Base-by-base conservation (phyloP, 2,113 vertebrate species). In the Pachypanchax playfairii region DNA sequence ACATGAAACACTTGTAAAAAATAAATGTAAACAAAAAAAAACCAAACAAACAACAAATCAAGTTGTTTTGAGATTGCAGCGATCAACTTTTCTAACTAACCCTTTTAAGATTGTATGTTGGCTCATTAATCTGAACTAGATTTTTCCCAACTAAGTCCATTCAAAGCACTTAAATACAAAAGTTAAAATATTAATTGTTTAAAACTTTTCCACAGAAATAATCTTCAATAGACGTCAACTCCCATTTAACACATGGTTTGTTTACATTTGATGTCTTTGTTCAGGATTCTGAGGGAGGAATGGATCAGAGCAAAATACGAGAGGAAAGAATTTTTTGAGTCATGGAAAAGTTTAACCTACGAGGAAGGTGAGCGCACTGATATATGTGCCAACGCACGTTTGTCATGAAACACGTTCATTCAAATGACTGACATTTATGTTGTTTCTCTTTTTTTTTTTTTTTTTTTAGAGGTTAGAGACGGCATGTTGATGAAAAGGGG, bases 301-400 rank as follows among this genome's bases (percentile, higher is more conserved):
- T 97, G 95, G 95, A 95, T 97, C 56, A 84, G 92, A 73, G 93
- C 94, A 17, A 97, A 96, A 77, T 97, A 96, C 0, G 93, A 96
- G 75, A 92, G 94, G 58, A 89, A 88, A 49, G 94, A 96, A 76
- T 97, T 97, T 80, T 85, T 28, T 0, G 65, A 90, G 14, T 85
- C 70, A 0, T 84, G 79, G 13, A 90, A 87, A 33, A 84, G 70
- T 13, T 81, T 87, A 12, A 85, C 60, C 0, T 94, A 95, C 48
- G 92, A 92, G 62, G 82, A 93, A 36, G 92, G 94, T 94, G 82
- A 90, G 90, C 39, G 15, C 3, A 8, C 10, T 15, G 2, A 31
- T 29, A 14, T 17, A 20, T 5, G 13, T n/a, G 36, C 24, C 49
- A 14, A n/a, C 10, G 28, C 46, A 24, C 35, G 22, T n/a, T 20